Evolutionary conservation across 2,113 vertebrate species (phyloP), one percentile per base, ranked within the genome.

Genomic region (Taxidea taxus): DNA sequence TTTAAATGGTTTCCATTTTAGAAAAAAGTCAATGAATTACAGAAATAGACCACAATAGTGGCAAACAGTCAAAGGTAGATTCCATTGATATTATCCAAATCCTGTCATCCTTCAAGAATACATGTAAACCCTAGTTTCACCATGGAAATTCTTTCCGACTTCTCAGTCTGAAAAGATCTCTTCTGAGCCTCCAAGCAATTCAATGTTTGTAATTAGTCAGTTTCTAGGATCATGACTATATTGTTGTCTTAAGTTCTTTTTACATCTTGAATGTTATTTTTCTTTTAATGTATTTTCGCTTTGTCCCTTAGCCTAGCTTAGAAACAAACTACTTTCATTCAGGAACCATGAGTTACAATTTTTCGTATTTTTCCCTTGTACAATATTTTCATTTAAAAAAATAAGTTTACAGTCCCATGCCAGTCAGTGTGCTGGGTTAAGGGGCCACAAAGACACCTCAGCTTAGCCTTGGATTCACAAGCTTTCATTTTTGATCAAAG

Each of bases 11-110:
- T 96, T 78, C 21, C 31, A 77, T 91, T 96, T 95, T 86, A 58
- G 60, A 68, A 87, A 66, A 37, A 81, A 94, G 31, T 95, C 72
- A 91, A 49, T 91, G 86, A 2, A 39, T 72, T 49, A 58, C 49
- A 70, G 89, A 95, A 95, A 83, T 44, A 93, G 47, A 92, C 23
- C 27, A 93, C 89, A 75, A 87, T 91, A 90, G 70, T 70, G 42
- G 83, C 68, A 91, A 94, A 86, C 7, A 58, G 47, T 29, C 68
- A 91, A 86, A 92, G 47, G 31, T 56, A 89, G 68, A 92, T 75
- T 75, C 34, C 70, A 62, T 31, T 72, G 87, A 92, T 56, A 25
- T 91, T 85, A 89, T 88, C 68, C 60, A 96, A 97, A 94, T 47
- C 74, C 80, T 89, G 77, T 83, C 13, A 87, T 85, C 25, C 34